Evolutionary conservation across 2,113 vertebrate genomes (phyloP).

Genomic region (Cromileptes altivelis): DNA sequence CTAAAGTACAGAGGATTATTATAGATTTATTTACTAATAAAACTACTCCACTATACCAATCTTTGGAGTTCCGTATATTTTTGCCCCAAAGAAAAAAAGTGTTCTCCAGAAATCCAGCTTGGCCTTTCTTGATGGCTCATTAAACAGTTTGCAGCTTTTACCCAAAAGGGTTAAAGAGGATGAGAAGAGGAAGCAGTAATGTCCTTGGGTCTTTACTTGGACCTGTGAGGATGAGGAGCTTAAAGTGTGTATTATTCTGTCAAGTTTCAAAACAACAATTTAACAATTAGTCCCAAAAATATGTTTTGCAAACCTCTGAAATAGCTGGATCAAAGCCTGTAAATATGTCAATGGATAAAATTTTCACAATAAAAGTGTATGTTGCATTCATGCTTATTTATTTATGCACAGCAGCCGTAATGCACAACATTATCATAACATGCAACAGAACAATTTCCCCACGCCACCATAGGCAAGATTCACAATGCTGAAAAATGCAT

Average conservation of each 20-base stretch:
- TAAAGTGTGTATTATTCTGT: neutral
- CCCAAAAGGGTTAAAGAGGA: neutral
- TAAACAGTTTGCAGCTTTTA: neutral
- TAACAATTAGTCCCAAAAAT: neutral
- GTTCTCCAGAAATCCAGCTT: neutral
- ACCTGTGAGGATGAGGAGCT: neutral
- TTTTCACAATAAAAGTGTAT: neutral
- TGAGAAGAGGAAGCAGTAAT: neutral
- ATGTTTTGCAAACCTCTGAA: neutral
- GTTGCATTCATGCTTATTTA: neutral
- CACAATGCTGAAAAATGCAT: conserved; percentile 18
- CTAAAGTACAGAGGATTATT: too few relatives aligned
- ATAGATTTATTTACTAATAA: too few relatives aligned
- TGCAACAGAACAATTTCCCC: conserved; percentile 21
- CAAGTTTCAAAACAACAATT: neutral
- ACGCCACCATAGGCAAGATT: conserved; percentile 4
- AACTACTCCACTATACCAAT: too few relatives aligned
- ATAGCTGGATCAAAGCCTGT: neutral
- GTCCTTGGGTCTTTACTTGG: neutral
- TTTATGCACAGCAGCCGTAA: conserved; percentile 6
- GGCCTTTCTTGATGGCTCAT: neutral
- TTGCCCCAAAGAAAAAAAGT: neutral
- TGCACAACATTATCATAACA: conserved; percentile 10
- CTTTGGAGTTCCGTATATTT: neutral
- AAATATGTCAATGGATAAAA: neutral